A percentile compares a stretch with the other conserved stretches of the same genome.
phyloP scores from a whole-genome alignment of 2,113 vertebrate species.

The Paradisaea rubra region DNA sequence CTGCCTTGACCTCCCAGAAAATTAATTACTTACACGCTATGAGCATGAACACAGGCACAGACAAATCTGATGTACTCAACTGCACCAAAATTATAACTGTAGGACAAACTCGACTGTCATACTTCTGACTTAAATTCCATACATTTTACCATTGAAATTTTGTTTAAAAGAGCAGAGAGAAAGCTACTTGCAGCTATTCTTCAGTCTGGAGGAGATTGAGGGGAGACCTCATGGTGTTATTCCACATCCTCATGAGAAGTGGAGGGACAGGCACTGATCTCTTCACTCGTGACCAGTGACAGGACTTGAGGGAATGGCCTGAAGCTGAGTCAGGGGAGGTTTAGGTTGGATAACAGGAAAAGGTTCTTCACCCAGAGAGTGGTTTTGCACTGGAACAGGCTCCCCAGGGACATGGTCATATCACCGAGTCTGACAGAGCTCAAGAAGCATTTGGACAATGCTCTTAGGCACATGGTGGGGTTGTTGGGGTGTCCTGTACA shows the following conservation, averaged over 20 bases:
- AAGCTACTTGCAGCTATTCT: not conserved
- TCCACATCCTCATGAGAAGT: not conserved
- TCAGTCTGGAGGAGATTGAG: not conserved
- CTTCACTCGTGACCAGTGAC: not conserved
- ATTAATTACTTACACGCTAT: not conserved
- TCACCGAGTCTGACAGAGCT: not conserved
- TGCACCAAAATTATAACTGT: not conserved
- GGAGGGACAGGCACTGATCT: not conserved
- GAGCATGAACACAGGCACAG: not conserved
- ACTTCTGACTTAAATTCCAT: not conserved
- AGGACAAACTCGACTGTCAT: not conserved
- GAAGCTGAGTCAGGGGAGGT: fast-evolving
- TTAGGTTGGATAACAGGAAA: not conserved
- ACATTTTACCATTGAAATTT: fast-evolving
- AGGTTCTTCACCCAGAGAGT: not conserved
- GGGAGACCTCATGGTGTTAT: not conserved
- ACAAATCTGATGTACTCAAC: not conserved
- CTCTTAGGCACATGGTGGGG: no score
- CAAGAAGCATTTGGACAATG: no score
- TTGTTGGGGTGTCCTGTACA: not conserved
- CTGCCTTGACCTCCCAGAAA: not conserved
- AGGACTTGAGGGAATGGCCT: no score
- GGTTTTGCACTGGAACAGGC: not conserved
- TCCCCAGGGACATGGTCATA: no score
- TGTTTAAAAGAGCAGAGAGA: not conserved